Base-by-base conservation (phyloP, 1,140 invertebrate species). In the Zophobas atratus region DNA sequence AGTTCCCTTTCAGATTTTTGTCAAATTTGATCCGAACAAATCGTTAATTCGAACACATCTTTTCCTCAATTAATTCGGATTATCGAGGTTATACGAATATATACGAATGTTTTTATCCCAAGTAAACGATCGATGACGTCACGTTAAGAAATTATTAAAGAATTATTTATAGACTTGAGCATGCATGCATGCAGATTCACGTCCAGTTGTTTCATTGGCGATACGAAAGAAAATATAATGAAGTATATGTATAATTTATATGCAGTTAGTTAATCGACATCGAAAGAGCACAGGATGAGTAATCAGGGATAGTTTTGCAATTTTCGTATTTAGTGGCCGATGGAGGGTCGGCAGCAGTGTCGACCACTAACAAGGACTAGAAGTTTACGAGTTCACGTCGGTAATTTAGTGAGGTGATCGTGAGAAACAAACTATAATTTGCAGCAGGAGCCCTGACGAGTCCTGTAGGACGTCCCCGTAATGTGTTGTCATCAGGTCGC, bases 401-500 rank as follows among this genome's bases (percentile, higher is more conserved):
- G 80, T 83, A 82, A 83, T 83, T 83, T 81, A 83, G 77, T 81
- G 74, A 72, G 77, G 70, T 70, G 75, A 84, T 70, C 82, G 82
- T 84, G 82, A 81, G 82, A 84, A 83, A 81, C 75, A 80, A 81
- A 82, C 77, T 81, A 81, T 56, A 81, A 72, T 78, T 78, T 81
- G 80, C 82, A 82, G 80, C 72, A 82, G 79, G 79, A 82, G 70
- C 74, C 76, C 81, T 83, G 82, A 83, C 82, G 82, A 84, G 83
- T 84, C 83, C 82, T 81, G 70, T 60, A 81, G 82, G 83, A 84
- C 82, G 81, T 84, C 83, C 75, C 79, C 46, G 82, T 83, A 84
- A 84, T 84, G 82, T 81, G 77, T 83, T 84, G 83, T 84, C 83
- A 83, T 84, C 83, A 83, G 80, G 81, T 83, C 80, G 81, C 80